These are phyloP conservation scores for Anthophora plumipes DNA, from an alignment of 2,888 invertebrate species.

Conservation along the genomic window DNA sequence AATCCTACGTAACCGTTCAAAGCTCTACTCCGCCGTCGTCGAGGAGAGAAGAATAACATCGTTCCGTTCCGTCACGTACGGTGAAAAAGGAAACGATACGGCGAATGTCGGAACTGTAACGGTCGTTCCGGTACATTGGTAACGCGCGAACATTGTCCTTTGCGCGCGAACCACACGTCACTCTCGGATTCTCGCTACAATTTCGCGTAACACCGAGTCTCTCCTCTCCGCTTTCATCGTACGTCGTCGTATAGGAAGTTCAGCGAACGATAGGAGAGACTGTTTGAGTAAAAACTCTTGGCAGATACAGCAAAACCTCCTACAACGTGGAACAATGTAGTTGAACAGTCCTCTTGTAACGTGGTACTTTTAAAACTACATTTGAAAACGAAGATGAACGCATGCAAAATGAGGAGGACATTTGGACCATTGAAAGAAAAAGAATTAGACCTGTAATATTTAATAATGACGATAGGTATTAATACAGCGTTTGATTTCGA, in stretches of 20 bases:
- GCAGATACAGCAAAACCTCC: no score
- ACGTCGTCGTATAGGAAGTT: constrained; percentile 60
- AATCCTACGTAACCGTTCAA: neutral
- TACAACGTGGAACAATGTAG: no score
- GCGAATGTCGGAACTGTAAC: neutral
- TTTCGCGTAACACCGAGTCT: constrained; percentile 48
- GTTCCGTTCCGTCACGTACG: neutral
- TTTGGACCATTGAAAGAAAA: no score
- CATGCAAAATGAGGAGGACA: no score
- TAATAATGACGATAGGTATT: no score
- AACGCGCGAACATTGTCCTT: constrained; percentile 32
- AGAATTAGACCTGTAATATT: no score
- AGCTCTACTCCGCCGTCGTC: no score
- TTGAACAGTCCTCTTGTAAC: no score
- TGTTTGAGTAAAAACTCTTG: constrained; percentile 61
- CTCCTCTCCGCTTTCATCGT: constrained; percentile 15
- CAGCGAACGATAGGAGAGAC: constrained; percentile 40
- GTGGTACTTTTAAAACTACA: no score
- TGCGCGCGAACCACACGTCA: constrained; percentile 37
- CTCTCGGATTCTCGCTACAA: constrained; percentile 36
- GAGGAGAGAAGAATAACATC: neutral
- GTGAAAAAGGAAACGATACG: neutral
- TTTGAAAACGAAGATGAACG: no score
- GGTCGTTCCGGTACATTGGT: constrained; percentile 16
- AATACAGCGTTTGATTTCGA: no score